Conservation (phyloP, 2,113 vertebrate genomes). For the Cephalophus harveyi region DNA sequence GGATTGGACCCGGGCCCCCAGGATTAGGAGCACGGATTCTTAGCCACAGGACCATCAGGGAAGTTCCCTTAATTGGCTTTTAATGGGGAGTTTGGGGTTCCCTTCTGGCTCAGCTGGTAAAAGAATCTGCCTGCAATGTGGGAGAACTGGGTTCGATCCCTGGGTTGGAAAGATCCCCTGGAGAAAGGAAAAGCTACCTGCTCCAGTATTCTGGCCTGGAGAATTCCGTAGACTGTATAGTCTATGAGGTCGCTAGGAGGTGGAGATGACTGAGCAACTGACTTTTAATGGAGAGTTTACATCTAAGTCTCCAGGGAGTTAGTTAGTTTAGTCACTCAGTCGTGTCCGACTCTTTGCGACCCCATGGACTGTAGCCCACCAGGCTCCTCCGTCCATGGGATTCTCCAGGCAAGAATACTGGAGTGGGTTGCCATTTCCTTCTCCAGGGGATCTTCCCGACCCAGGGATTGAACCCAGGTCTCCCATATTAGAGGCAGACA, state of each 20-base stretch:
- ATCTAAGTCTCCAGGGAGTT: neutral
- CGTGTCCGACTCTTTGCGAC: no score
- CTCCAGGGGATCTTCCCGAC: no score
- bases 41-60: neutral
- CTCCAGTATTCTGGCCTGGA: neutral
- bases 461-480: no score
- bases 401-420: no score
- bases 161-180: neutral
- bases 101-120: neutral
- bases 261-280: neutral
- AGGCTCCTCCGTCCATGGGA: no score
- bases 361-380: no score
- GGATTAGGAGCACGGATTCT: fast-evolving
- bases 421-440: no score
- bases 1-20: neutral
- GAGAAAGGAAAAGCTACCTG: neutral
- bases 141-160: neutral
- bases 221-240: neutral
- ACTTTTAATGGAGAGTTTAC: slow-evolving; percentile 9
- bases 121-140: neutral
- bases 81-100: neutral
- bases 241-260: neutral
- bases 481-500: no score
- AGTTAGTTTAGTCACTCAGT: no score
- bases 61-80: neutral